phyloP scores from a whole-genome alignment of 2,797 vertebrate species.

The Pyrrhura leucotis region DNA sequence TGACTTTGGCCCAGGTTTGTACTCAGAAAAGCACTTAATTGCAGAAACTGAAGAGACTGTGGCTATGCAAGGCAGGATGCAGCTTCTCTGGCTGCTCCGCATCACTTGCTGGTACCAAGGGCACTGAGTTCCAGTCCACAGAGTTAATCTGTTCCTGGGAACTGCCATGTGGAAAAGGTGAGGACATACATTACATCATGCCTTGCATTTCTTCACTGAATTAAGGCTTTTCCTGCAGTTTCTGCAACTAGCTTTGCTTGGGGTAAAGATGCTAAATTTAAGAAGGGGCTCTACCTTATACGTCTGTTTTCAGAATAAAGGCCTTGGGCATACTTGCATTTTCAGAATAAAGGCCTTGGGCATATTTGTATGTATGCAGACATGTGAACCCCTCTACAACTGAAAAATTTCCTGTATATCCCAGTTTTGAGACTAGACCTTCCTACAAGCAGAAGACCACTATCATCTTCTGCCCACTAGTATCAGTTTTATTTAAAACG shows the following conservation, averaged over 20 bases:
- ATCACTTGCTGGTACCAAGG: background rate
- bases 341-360: background rate
- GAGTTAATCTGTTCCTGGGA: background rate
- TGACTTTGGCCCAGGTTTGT: background rate
- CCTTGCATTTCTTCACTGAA: background rate
- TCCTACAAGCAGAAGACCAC: background rate
- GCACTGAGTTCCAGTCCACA: background rate
- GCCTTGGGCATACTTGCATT: background rate
- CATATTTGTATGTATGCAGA: background rate
- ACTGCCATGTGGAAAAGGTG: background rate
- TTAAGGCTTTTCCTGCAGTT: background rate
- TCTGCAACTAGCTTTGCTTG: background rate
- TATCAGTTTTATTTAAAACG: background rate
- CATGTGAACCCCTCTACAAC: accelerated
- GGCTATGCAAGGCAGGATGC: background rate
- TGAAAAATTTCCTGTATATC: background rate
- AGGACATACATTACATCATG: background rate
- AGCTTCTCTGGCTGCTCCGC: background rate
- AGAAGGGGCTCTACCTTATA: background rate
- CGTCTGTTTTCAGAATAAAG: background rate
- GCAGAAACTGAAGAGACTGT: background rate
- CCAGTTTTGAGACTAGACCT: background rate
- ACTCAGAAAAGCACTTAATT: background rate
- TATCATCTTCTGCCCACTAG: background rate
- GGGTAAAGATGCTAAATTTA: background rate